Conservation (phyloP, 1,140 invertebrate genomes). For the Homarus americanus region DNA sequence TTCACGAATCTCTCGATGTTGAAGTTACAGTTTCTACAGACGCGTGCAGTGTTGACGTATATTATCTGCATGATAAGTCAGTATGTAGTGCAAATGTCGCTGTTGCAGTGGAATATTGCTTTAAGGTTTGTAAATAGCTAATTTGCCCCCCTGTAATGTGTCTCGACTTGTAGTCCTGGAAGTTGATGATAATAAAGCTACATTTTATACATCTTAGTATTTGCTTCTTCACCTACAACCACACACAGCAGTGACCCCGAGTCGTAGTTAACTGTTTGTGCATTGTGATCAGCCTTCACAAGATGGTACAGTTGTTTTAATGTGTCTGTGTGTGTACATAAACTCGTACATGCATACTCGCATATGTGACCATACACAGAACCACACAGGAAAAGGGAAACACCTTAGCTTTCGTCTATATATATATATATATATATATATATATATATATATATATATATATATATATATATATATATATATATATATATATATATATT, state of each 20-base stretch:
- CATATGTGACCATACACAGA: too few relatives aligned
- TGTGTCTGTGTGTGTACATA: too few relatives aligned
- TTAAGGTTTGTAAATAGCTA: conserved; percentile 59
- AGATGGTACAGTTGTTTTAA: too few relatives aligned
- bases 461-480: conserved; percentile 25
- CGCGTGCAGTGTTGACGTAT: neutral
- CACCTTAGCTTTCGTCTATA: too few relatives aligned
- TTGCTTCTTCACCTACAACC: neutral
- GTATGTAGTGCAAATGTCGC: conserved; percentile 52
- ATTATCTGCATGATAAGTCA: conserved; percentile 44
- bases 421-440: neutral
- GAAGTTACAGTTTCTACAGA: neutral
- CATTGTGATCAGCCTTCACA: too few relatives aligned
- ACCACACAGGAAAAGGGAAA: too few relatives aligned
- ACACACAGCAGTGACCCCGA: too few relatives aligned
- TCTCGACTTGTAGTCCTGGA: conserved; percentile 43
- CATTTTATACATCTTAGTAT: conserved; percentile 59
- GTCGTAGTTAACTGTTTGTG: too few relatives aligned
- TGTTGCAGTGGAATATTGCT: conserved; percentile 39
- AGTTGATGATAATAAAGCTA: conserved; percentile 55
- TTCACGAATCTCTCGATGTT: conserved; percentile 42
- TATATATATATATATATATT: neutral
- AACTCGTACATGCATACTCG: too few relatives aligned
- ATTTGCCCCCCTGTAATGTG: conserved; percentile 57
- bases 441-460: conserved; percentile 17